Evolutionary conservation across 2,888 invertebrate genomes (phyloP).

Genomic region (Glyphotaelius pellucidus): DNA sequence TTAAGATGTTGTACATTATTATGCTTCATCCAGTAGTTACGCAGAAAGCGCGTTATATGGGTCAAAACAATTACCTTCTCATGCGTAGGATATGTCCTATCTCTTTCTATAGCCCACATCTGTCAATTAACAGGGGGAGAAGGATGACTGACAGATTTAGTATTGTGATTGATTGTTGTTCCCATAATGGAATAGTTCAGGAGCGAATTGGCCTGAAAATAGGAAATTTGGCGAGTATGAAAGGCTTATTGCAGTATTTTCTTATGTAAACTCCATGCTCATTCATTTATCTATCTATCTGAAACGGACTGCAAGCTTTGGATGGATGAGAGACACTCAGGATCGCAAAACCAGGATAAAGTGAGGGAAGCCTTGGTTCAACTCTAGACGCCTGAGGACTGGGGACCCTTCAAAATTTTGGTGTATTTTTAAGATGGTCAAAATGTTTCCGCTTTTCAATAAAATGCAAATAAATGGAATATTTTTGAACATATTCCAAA

Average conservation of each 20-base stretch:
- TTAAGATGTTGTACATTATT: not conserved
- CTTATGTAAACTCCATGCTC: no score
- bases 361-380: no score
- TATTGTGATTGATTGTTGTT: conserved; percentile 30
- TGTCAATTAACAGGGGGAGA: conserved; percentile 28
- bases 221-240: not conserved
- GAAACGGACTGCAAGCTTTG: no score
- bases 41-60: not conserved
- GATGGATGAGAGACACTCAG: no score
- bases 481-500: no score
- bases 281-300: no score
- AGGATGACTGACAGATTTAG: conserved; percentile 29
- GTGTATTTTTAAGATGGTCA: no score
- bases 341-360: no score
- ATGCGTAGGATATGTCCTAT: not conserved
- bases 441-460: no score
- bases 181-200: conserved; percentile 26
- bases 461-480: no score
- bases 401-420: no score
- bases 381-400: no score
- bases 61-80: not conserved
- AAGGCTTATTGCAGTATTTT: not conserved
- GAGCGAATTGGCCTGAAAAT: not conserved
- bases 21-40: not conserved
- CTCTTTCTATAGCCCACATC: not conserved